These are phyloP conservation scores for Bugula neritina DNA, from an alignment of 2,888 invertebrate genomes.

Conservation along the genomic window DNA sequence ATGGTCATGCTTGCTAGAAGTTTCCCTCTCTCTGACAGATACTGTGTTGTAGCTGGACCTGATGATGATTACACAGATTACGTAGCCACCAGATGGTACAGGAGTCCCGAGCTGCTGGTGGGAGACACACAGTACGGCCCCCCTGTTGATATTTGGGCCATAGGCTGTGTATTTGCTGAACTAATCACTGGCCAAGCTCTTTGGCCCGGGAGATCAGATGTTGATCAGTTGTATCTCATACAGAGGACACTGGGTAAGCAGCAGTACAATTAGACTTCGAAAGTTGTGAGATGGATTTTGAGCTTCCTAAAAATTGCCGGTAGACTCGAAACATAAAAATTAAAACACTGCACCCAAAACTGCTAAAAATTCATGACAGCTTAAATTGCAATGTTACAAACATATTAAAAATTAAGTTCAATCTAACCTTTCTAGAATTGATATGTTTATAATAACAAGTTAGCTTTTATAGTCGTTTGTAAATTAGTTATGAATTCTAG, in stretches of 20 bases:
- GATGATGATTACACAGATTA: conserved; percentile 98
- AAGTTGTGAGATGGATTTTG: too few relatives aligned
- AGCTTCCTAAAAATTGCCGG: too few relatives aligned
- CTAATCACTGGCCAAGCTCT: conserved; percentile 52
- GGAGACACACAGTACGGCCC: conserved; percentile 74
- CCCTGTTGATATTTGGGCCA: conserved; percentile 96
- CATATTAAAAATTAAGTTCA: too few relatives aligned
- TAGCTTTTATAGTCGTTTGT: too few relatives aligned
- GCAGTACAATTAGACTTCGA: neutral
- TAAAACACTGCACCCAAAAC: neutral
- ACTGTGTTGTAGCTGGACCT: conserved; percentile 65
- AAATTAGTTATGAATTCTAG: too few relatives aligned
- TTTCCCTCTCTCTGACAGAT: too few relatives aligned
- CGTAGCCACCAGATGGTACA: conserved; percentile 97
- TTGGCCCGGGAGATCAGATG: conserved; percentile 98
- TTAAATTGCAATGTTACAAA: too few relatives aligned
- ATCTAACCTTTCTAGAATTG: too few relatives aligned
- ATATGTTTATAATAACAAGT: too few relatives aligned
- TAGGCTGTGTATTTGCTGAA: conserved; percentile 63
- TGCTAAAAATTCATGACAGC: too few relatives aligned
- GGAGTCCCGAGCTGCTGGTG: conserved; percentile 91
- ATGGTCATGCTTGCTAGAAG: too few relatives aligned
- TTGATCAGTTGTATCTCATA: conserved; percentile 94
- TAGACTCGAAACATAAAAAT: too few relatives aligned
- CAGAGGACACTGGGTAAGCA: conserved; percentile 72